Percentiles rank a stretch among this genome's conserved stretches.
Evolutionary conservation across 2,113 vertebrate species (phyloP).

Genomic region (Machaerirhynchus nigripectus): DNA sequence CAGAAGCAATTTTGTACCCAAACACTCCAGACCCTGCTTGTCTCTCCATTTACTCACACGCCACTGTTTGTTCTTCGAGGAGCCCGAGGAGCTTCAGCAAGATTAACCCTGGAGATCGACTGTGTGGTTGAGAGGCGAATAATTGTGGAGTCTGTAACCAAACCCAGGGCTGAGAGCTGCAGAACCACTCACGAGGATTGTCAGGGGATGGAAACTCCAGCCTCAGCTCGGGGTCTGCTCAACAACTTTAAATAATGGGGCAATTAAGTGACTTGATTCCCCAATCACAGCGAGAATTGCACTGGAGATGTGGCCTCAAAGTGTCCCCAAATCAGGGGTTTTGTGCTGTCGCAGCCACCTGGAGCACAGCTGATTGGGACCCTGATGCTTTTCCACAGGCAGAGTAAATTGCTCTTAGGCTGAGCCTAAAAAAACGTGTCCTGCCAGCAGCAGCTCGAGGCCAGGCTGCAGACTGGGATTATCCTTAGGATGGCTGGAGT

Average conservation of each 20-base stretch:
- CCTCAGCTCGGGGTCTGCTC: not conserved
- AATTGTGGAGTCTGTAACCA: not conserved
- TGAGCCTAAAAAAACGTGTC: fast-evolving
- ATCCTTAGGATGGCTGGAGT: not conserved
- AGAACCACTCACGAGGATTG: not conserved
- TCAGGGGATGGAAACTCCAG: not conserved
- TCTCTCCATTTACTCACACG: not conserved
- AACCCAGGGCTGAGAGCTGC: not conserved
- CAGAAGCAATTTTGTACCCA: slow-evolving; percentile 4
- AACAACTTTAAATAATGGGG: not conserved
- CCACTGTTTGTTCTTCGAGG: not conserved
- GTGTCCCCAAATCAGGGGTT: not conserved
- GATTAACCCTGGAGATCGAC: not conserved
- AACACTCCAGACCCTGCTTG: not conserved
- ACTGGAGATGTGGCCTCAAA: not conserved
- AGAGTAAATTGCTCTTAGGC: not conserved
- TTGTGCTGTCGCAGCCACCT: not conserved
- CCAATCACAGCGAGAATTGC: not conserved
- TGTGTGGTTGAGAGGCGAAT: fast-evolving
- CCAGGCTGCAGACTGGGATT: not conserved
- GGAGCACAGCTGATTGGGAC: not conserved
- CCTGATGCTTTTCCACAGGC: not conserved
- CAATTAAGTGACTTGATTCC: not conserved
- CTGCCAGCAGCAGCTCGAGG: not conserved
- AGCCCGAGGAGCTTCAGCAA: not conserved